A percentile compares a stretch with the other conserved stretches of the same genome.
Evolutionary conservation across 2,888 invertebrate species (phyloP).

Genomic region (Luffia ferchaultella): DNA sequence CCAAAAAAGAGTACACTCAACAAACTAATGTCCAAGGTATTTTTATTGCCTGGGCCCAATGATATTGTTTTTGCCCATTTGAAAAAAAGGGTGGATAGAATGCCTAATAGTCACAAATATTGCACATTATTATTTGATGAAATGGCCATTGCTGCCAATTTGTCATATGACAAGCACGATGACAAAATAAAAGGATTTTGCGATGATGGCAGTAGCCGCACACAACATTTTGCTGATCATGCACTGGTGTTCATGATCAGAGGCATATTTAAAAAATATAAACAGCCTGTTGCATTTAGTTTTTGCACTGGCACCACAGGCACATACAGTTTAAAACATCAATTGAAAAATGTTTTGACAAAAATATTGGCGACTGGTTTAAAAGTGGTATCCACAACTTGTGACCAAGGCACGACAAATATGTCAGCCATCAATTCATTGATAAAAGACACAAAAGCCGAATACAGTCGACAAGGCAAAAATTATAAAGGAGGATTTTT

Average conservation of each 20-base stretch:
- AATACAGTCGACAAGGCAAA: neutral
- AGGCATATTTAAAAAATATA: slow-evolving; percentile 18
- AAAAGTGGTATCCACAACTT: slow-evolving; percentile 19
- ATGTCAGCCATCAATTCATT: slow-evolving; percentile 5
- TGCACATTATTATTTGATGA: slow-evolving; percentile 21
- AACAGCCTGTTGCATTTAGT: too few relatives aligned
- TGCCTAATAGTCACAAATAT: slow-evolving; percentile 9
- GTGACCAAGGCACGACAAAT: slow-evolving; percentile 22
- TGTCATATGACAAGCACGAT: slow-evolving; percentile 17
- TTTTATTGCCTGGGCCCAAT: too few relatives aligned
- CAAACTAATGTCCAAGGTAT: slow-evolving; percentile 9
- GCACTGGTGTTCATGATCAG: slow-evolving; percentile 9
- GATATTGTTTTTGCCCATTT: too few relatives aligned
- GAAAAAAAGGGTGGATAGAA: too few relatives aligned
- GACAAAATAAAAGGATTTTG: too few relatives aligned
- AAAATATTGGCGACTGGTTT: slow-evolving; percentile 13
- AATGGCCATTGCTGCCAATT: slow-evolving; percentile 17
- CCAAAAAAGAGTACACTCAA: slow-evolving; percentile 8
- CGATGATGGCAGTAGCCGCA: neutral
- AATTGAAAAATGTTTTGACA: slow-evolving; percentile 12
- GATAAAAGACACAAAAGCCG: neutral
- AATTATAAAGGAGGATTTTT: neutral
- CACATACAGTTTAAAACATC: too few relatives aligned
- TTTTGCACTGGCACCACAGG: slow-evolving; percentile 4
- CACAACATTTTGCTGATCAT: neutral